A percentile compares a stretch with the other conserved stretches of the same genome.
These are phyloP conservation scores for Nibea albiflora DNA, from an alignment of 2,113 vertebrate genomes.

Conservation along the genomic window DNA sequence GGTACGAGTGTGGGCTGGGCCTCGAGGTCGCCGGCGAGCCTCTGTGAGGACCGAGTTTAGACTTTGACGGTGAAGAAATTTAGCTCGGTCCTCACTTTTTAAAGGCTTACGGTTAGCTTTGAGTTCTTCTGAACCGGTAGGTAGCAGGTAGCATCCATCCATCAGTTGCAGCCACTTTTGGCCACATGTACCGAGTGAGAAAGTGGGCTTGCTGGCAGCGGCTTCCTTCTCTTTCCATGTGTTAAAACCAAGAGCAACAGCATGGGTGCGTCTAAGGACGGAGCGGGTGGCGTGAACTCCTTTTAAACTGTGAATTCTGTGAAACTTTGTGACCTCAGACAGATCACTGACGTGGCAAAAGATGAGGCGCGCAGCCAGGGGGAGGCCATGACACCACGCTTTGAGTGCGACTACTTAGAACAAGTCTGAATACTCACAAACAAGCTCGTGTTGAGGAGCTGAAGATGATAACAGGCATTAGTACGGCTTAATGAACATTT, in stretches of 20 bases:
- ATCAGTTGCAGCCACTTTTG: no score
- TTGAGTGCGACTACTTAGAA: background rate
- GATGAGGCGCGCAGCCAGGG: background rate
- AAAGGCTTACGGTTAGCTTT: background rate
- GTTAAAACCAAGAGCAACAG: no score
- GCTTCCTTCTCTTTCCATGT: background rate
- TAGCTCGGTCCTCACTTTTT: background rate
- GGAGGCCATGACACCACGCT: background rate
- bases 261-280: no score
- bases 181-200: no score
- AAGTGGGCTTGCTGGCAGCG: no score
- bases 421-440: background rate
- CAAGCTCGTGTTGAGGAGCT: background rate
- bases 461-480: background rate
- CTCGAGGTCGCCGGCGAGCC: conserved; percentile 10
- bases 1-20: conserved; percentile 39
- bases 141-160: no score
- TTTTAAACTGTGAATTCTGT: background rate
- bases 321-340: background rate
- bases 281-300: background rate
- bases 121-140: background rate
- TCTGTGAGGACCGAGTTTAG: background rate
- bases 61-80: background rate
- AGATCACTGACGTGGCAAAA: no score
- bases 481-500: background rate